Conservation (phyloP, 2,797 vertebrate species). For the Danio jaintianensis region DNA sequence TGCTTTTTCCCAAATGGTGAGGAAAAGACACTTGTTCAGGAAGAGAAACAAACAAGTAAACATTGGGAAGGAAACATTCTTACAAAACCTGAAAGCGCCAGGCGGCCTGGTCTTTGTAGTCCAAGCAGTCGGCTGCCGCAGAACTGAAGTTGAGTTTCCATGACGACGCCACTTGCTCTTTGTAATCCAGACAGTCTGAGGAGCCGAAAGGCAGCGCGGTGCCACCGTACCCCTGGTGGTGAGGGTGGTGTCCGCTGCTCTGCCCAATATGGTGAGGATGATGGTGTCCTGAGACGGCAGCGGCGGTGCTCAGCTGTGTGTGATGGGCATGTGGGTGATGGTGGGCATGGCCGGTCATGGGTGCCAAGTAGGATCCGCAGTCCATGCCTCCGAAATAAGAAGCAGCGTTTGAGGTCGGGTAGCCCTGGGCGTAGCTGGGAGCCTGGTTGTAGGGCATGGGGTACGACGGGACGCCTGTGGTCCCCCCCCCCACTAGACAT, state of each 20-base stretch:
- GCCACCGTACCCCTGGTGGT: constrained; percentile 88
- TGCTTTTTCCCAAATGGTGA: background rate
- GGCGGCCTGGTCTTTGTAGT: constrained; percentile 97
- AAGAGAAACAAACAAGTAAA: constrained; percentile 52
- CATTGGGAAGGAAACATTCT: constrained; percentile 65
- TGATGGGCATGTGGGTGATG: constrained; percentile 86
- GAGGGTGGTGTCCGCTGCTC: constrained; percentile 87
- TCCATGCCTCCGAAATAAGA: constrained; percentile 95
- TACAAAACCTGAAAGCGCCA: constrained; percentile 99
- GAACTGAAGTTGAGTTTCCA: constrained; percentile 99
- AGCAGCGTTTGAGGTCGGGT: constrained; percentile 81
- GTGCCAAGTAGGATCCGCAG: constrained; percentile 91
- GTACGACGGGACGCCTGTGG: constrained; percentile 79
- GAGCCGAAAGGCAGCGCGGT: constrained; percentile 89
- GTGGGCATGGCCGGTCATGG: constrained; percentile 94
- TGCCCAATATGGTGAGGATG: constrained; percentile 92
- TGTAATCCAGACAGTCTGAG: constrained; percentile 96
- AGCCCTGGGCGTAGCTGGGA: constrained; percentile 88
- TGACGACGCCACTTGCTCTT: constrained; percentile 78
- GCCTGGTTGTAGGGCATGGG: constrained; percentile 90
- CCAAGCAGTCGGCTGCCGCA: constrained; percentile 87
- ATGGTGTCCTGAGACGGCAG: constrained; percentile 82
- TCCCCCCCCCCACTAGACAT: constrained; percentile 67
- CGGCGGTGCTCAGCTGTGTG: constrained; percentile 86
- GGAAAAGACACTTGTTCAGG: constrained; percentile 18